phyloP scores from a whole-genome alignment of 2,797 vertebrate genomes.

The Premnoplex brunnescens region DNA sequence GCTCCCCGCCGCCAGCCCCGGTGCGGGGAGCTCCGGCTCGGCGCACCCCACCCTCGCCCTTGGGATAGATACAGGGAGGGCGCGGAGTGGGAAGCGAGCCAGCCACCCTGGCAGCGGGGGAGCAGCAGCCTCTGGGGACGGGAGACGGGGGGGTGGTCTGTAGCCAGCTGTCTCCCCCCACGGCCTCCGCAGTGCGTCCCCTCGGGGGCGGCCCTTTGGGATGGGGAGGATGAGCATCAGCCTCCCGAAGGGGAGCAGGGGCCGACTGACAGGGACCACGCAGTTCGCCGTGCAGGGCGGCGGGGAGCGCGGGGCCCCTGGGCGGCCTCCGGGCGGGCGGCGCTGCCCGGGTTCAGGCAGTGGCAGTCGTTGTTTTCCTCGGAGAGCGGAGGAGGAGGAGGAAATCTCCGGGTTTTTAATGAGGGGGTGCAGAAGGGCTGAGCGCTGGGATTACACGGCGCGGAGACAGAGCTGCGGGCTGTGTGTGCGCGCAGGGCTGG shows the following conservation, averaged over 20 bases:
- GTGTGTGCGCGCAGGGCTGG: conserved; percentile 60
- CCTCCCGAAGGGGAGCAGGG: not conserved
- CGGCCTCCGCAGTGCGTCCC: not conserved
- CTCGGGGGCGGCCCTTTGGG: not conserved
- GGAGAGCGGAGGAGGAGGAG: conserved; percentile 70
- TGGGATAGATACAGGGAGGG: not conserved
- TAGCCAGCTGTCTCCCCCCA: not conserved
- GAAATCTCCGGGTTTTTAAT: conserved; percentile 65
- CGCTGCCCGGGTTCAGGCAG: conserved; percentile 41
- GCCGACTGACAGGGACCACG: not conserved
- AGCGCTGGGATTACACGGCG: conserved; percentile 48
- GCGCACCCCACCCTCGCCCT: conserved; percentile 1
- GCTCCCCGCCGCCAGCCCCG: not conserved
- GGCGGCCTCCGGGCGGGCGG: conserved; percentile 4
- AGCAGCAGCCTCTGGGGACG: not conserved
- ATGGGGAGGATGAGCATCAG: not conserved
- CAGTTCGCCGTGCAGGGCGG: not conserved
- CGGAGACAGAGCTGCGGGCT: conserved; percentile 56
- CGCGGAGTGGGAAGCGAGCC: not conserved
- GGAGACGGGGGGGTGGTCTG: not conserved
- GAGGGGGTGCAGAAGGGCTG: conserved; percentile 35
- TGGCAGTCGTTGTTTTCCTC: conserved; percentile 75
- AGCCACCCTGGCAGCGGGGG: not conserved
- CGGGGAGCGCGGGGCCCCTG: conserved; percentile 34
- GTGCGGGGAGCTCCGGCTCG: not conserved